A percentile compares a stretch with the other conserved stretches of the same genome.
These are phyloP conservation scores for Atrina japonica DNA, from an alignment of 2,888 invertebrate species.

Conservation along the genomic window DNA sequence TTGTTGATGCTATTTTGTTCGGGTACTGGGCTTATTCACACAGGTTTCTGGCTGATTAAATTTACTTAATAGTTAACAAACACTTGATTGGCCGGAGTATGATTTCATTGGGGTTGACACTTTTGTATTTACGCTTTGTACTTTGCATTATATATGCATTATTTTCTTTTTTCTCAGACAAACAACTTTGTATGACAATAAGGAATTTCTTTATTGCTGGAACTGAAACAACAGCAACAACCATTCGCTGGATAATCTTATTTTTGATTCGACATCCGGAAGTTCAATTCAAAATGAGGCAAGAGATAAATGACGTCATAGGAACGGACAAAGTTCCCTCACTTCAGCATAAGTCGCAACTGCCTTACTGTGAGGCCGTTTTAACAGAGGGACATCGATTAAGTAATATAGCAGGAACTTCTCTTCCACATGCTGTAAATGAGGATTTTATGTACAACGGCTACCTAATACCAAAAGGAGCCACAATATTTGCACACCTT, in stretches of 20 bases:
- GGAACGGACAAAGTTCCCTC: conserved; percentile 4
- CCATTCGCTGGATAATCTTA: conserved; percentile 28
- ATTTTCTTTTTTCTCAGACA: conserved; percentile 11
- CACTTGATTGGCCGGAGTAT: too few relatives aligned
- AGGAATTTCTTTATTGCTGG: conserved; percentile 29
- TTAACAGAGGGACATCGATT: conserved; percentile 31
- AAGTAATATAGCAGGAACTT: conserved; percentile 26
- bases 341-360: conserved; percentile 9
- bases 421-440: conserved; percentile 25
- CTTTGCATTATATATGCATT: too few relatives aligned
- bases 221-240: conserved; percentile 27
- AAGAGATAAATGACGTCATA: conserved; percentile 30
- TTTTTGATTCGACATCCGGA: conserved; percentile 25
- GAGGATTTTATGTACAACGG: conserved; percentile 27
- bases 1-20: too few relatives aligned
- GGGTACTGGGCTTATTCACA: too few relatives aligned
- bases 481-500: neutral
- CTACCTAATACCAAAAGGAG: conserved; percentile 22
- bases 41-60: too few relatives aligned
- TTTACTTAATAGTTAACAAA: too few relatives aligned
- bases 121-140: too few relatives aligned
- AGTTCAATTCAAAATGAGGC: conserved; percentile 15
- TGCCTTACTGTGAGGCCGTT: conserved; percentile 32
- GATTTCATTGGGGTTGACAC: too few relatives aligned
- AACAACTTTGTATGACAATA: neutral